Evolutionary conservation across 2,113 vertebrate genomes (phyloP), one percentile per base, ranked within the genome.

Genomic region (Copsychus sechellarum): DNA sequence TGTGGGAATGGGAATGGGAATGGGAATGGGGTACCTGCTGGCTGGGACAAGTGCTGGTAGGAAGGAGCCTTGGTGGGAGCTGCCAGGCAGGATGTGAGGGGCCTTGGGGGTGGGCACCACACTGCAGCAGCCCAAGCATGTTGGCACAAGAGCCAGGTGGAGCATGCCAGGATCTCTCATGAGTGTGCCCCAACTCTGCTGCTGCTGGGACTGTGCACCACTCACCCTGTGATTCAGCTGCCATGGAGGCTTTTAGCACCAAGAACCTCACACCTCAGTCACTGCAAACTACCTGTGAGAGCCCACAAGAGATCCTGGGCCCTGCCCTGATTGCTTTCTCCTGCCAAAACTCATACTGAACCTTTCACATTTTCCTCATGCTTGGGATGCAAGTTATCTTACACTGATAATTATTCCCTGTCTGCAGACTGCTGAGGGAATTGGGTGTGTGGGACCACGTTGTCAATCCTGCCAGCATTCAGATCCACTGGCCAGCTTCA

Each of bases 161-260:
- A 77, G 19, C 0, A 1, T 65, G 83, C 25, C 38, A 48, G 42
- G n/a, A 8, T 36, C 53, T 67, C 38, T 7, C 0, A 2, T 4
- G 56, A 71, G 33, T 1, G 2, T 47, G 73, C 24, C 33, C 57
- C 36, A 18, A 2, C 70, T 28, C 45, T 57, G 51, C 69, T 80
- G 67, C 58, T 85, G 70, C 47, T 11, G 20, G 82, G 31, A 40
- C 76, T 5, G 24, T 24, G 83, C 40, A 33, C 23, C 25, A 12
- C 19, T 66, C 38, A 36, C 42, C 29, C 69, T 0, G 1, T 22
- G 40, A 85, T 87, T 60, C 43, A 40, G 57, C n/a, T 88, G 53
- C 73, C 28, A 8, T 0, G 14, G 57, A 85, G 31, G 28, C 6
- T 81, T 29, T 54, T 70, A 56, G 61, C 47, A 71, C 62, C 48